phyloP scores from a whole-genome alignment of 2,797 vertebrate species.

The Falco concolor region DNA sequence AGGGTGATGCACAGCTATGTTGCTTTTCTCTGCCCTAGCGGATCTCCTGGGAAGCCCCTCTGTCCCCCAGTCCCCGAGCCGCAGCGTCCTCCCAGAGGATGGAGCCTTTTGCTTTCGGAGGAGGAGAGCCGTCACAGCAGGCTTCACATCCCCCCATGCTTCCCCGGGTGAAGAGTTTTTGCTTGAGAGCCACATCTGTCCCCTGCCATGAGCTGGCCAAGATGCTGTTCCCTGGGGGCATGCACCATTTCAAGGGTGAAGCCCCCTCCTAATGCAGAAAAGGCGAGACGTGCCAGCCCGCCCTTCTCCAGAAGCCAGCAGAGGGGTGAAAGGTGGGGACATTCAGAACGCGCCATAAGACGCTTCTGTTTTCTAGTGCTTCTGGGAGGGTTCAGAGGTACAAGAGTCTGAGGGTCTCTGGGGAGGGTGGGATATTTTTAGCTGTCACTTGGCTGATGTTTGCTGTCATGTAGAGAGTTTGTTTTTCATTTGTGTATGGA shows the following conservation, averaged over 20 bases:
- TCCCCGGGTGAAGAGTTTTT: neutral
- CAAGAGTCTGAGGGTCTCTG: conserved; percentile 21
- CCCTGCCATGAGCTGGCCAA: neutral
- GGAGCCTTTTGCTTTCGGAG: neutral
- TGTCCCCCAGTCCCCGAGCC: neutral
- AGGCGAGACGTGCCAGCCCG: neutral
- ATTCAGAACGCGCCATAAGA: neutral
- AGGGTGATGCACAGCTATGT: neutral
- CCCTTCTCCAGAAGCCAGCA: neutral
- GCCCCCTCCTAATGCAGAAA: neutral
- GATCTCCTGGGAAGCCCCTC: neutral
- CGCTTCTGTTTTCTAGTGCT: neutral
- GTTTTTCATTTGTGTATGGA: conserved; percentile 57
- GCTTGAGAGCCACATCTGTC: neutral
- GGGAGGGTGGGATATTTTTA: conserved; percentile 52
- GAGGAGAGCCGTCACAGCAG: neutral
- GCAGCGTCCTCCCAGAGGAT: neutral
- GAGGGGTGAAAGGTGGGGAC: neutral
- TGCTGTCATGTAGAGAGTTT: conserved; percentile 57
- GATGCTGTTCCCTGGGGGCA: neutral
- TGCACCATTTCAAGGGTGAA: neutral
- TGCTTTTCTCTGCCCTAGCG: neutral
- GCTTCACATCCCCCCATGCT: neutral
- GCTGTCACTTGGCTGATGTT: conserved; percentile 48
- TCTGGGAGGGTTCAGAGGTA: conserved; percentile 6